Evolutionary conservation across 2,113 vertebrate species (phyloP), one percentile per base, ranked within the genome.

Genomic region (Calyptommatus sinebrachiatus): DNA sequence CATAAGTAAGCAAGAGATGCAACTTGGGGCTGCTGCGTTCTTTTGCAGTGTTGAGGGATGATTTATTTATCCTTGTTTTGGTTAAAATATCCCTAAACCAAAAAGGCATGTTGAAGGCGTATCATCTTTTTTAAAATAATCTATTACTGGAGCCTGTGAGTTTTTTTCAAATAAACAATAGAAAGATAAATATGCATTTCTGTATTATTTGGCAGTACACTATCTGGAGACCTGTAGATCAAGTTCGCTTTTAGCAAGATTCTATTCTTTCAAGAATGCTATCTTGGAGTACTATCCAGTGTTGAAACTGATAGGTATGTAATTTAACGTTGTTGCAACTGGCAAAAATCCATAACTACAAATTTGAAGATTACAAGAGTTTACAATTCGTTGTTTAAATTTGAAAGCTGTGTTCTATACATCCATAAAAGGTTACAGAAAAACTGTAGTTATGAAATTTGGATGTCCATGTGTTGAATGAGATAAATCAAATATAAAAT

Each of bases 151-250:
- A 81, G 83, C 45, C 18, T 73, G 67, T 66, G n/a, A 41, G 69
- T 83, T 86, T 89, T 80, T 77, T 72, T 62, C 61, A 77, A 82
- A 89, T 82, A 28, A 26, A 60, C 24, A 70, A 24, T 35, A 61
- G 83, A 77, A 63, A 89, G 77, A 77, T 79, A 76, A 77, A 45
- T 81, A 86, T 85, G 18, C 21, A 26, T 83, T 87, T 82, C 82
- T 76, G 45, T 78, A 73, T 79, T 77, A 65, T 87, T 85, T 74
- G 63, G 8, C 77, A 87, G 61, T 8, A 8, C 77, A 87, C 57
- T 8, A 8, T 78, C 29, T 8, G 82, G 86, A 80, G 75, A 88
- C 66, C 73, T 29, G 73, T 73, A 48, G 85, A 61, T 69, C 81
- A 76, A n/a, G 68, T 83, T 84, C 48, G 75, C 83, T 53, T 68